A percentile compares a stretch with the other conserved stretches of the same genome.
Conservation (phyloP, 2,113 vertebrate genomes). For the Otis tarda region DNA sequence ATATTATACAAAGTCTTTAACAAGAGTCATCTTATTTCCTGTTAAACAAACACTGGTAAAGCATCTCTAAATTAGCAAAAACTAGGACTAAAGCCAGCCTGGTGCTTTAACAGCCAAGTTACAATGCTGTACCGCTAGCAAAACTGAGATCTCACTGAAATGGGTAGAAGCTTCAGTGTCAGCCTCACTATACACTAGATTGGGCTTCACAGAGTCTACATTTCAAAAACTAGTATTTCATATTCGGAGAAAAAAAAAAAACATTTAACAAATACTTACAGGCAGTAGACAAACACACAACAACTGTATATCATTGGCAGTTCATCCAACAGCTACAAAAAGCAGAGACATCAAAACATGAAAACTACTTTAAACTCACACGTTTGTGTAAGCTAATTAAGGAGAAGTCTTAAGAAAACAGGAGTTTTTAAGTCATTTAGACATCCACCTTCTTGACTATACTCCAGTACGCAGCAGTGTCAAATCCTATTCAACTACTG, state of each 20-base stretch:
- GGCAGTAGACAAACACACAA: constrained; percentile 95
- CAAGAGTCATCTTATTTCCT: not conserved
- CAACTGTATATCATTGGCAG: constrained; percentile 99
- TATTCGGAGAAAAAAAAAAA: not conserved
- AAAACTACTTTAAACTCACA: constrained; percentile 6
- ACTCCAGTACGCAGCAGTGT: not conserved
- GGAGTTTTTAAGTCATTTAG: not conserved
- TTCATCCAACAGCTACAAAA: constrained; percentile 91
- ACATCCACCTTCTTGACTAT: not conserved
- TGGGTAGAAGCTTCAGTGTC: not conserved
- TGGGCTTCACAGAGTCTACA: not conserved
- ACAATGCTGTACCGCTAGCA: not conserved
- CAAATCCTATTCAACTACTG: not conserved
- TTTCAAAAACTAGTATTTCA: not conserved
- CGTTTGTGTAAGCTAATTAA: not conserved
- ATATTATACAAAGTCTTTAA: not conserved
- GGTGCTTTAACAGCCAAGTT: not conserved
- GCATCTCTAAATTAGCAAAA: not conserved
- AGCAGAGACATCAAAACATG: constrained; percentile 51
- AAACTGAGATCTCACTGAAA: not conserved
- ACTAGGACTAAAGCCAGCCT: not conserved
- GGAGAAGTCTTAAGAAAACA: not conserved
- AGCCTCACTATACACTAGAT: not conserved
- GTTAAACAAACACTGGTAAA: not conserved
- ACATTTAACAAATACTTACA: constrained; percentile 84